Percentiles rank a stretch among this genome's conserved stretches.
Evolutionary conservation across 2,888 invertebrate species (phyloP).

Genomic region (Thymelicus lineola): DNA sequence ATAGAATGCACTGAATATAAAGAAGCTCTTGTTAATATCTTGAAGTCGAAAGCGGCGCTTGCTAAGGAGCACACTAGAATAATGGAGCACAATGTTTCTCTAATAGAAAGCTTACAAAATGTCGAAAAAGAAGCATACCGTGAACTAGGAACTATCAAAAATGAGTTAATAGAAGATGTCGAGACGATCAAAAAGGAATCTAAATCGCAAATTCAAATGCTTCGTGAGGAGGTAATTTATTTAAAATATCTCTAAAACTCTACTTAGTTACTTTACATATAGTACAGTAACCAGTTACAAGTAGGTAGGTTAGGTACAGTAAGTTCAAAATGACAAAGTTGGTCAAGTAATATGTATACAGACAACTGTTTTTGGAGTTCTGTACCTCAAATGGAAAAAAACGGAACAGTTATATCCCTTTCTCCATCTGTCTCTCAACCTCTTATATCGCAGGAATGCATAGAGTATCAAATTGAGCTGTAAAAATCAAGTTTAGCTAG

Average conservation of each 20-base stretch:
- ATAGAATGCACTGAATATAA: conserved; percentile 79
- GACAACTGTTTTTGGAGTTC: too few species aligned
- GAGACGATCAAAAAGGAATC: conserved; percentile 76
- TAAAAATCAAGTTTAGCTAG: too few species aligned
- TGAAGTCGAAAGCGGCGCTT: conserved; percentile 77
- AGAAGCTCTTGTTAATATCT: conserved; percentile 75
- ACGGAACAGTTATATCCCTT: too few species aligned
- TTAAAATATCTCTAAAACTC: neutral
- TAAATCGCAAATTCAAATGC: conserved; percentile 68
- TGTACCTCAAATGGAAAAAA: too few species aligned
- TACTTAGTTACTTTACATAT: too few species aligned
- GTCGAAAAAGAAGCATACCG: conserved; percentile 79
- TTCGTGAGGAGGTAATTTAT: conserved; percentile 72
- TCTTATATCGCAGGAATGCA: neutral
- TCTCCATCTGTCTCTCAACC: neutral
- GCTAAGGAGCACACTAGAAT: conserved; percentile 78
- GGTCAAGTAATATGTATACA: too few species aligned
- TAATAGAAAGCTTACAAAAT: conserved; percentile 78
- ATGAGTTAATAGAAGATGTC: conserved; percentile 78
- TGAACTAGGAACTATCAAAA: conserved; percentile 75
- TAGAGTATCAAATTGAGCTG: too few species aligned
- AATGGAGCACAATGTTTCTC: conserved; percentile 78
- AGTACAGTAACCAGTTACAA: too few species aligned
- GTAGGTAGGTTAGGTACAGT: too few species aligned
- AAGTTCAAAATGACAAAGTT: too few species aligned